Evolutionary conservation across 2,113 vertebrate genomes (phyloP).

Genomic region (Vanacampus margaritifer): DNA sequence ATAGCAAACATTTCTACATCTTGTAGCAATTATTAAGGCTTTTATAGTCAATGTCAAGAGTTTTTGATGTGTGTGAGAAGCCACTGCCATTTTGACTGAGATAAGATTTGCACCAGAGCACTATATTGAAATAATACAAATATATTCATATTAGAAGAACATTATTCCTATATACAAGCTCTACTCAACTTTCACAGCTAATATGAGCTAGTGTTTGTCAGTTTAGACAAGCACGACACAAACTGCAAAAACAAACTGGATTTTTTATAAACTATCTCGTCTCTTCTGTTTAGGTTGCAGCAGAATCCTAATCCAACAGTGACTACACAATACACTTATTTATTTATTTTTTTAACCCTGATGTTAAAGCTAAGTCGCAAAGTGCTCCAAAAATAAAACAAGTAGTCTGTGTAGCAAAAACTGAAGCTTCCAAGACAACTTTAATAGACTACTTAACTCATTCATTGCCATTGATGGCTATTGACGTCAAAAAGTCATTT

Average conservation of each 20-base stretch:
- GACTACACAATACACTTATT: constrained; percentile 10
- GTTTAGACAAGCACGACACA: constrained; percentile 25
- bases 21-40: constrained; percentile 58
- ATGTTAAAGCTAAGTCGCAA: neutral
- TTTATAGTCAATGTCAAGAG: constrained; percentile 34
- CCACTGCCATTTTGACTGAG: constrained; percentile 31
- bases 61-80: constrained; percentile 25
- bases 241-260: constrained; percentile 28
- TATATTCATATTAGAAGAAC: constrained; percentile 50
- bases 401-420: neutral
- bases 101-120: constrained; percentile 40
- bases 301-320: constrained; percentile 3
- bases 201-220: constrained; percentile 36
- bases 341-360: constrained; percentile 4
- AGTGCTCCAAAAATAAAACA: neutral
- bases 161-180: constrained; percentile 55
- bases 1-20: constrained; percentile 16
- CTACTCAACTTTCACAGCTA: constrained; percentile 49
- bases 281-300: constrained; percentile 27
- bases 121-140: constrained; percentile 57
- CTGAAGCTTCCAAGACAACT: neutral
- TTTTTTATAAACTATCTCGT: constrained; percentile 7
- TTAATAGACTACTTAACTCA: neutral
- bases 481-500: too few species aligned
- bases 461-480: too few species aligned